phyloP scores from a whole-genome alignment of 2,797 vertebrate species.

The Crocodylus rhombifer region DNA sequence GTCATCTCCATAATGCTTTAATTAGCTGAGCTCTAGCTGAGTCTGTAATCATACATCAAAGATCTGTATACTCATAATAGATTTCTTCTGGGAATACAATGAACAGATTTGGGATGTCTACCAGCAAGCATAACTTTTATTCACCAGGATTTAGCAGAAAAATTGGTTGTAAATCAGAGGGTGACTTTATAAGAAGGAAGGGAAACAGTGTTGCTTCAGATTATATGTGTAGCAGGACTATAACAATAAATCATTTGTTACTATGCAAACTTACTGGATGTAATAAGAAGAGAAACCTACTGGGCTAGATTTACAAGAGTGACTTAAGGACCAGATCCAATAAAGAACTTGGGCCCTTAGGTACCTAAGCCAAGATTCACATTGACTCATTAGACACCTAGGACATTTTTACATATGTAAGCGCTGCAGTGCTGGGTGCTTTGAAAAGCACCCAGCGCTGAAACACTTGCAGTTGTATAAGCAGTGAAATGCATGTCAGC shows the following conservation, averaged over 20 bases:
- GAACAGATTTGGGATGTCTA: slow-evolving; percentile 20
- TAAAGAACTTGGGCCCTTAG: too few species aligned
- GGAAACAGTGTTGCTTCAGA: not conserved
- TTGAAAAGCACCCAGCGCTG: too few species aligned
- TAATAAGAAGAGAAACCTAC: slow-evolving; percentile 2
- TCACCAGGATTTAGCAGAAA: not conserved
- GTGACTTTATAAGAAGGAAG: not conserved
- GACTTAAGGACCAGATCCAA: too few species aligned
- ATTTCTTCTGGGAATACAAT: not conserved
- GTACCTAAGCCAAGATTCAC: too few species aligned
- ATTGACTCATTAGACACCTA: too few species aligned
- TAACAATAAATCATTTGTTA: slow-evolving; percentile 28
- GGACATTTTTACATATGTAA: too few species aligned
- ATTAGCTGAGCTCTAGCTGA: slow-evolving; percentile 24
- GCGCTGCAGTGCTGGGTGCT: too few species aligned
- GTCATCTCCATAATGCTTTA: slow-evolving; percentile 7
- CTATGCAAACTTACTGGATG: slow-evolving; percentile 39
- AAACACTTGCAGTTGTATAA: too few species aligned
- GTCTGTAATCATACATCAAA: slow-evolving; percentile 18
- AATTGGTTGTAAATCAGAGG: slow-evolving; percentile 33
- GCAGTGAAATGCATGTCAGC: too few species aligned
- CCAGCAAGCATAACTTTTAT: slow-evolving; percentile 10
- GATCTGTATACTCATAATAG: not conserved
- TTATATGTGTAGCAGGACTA: not conserved
- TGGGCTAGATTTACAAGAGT: not conserved